Conservation (phyloP, 2,888 invertebrate genomes). For the Gerris lacustris region DNA sequence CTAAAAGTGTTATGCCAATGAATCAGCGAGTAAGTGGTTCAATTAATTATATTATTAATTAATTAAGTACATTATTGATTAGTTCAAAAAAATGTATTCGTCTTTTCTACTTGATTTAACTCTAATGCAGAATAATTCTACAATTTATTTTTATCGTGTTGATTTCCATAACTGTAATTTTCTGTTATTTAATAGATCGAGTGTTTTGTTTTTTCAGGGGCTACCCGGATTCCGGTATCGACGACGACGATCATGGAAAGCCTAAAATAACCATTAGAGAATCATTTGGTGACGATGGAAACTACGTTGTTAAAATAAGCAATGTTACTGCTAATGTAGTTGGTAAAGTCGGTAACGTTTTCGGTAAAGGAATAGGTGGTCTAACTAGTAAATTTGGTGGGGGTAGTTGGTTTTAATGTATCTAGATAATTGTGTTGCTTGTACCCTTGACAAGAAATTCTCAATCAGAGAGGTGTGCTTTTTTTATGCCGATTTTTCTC, state of each 20-base stretch:
- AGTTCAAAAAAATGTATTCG: no score
- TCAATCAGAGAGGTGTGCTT: background rate
- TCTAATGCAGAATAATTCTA: no score
- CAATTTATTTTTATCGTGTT: no score
- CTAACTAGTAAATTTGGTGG: conserved; percentile 63
- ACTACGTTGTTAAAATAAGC: conserved; percentile 59
- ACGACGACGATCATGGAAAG: conserved; percentile 47
- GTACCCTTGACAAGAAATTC: conserved; percentile 11
- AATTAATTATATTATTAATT: no score
- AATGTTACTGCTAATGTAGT: conserved; percentile 75
- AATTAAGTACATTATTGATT: no score
- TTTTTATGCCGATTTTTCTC: background rate
- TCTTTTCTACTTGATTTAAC: no score
- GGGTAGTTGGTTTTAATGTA: conserved; percentile 66
- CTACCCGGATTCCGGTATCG: conserved; percentile 36
- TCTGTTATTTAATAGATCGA: no score
- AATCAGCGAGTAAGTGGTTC: no score
- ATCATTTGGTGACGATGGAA: conserved; percentile 56
- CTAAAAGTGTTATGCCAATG: no score
- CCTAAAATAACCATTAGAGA: conserved; percentile 49
- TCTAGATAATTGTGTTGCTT: conserved; percentile 17
- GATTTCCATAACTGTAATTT: no score
- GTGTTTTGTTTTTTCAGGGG: conserved; percentile 29
- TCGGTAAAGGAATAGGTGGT: conserved; percentile 81
- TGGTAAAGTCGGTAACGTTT: conserved; percentile 76